Base-by-base conservation (phyloP, 2,888 invertebrate genomes). In the Synanthedon formicaeformis region DNA sequence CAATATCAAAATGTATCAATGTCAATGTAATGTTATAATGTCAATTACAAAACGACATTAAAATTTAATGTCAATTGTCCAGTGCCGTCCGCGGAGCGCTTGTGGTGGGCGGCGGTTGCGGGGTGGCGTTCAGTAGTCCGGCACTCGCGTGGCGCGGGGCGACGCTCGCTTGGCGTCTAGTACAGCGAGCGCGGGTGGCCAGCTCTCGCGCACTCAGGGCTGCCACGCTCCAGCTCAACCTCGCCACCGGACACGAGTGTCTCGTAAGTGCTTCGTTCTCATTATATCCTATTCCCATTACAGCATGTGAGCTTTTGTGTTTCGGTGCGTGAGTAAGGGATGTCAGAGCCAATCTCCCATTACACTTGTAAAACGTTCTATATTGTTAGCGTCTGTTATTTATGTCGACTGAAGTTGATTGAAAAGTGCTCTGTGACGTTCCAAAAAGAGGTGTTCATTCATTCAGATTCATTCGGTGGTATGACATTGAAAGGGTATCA, bases 221-320 rank as follows among this genome's bases (percentile, higher is more conserved):
- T 41, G 97, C 97, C 84, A 97, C 97, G 49, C 81, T 98, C 58
- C 97, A 97, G 83, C 92, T 98, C 57, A 96, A 96, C 70, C 92
- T 97, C 41, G 94, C 95, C 85, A 92, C 93, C 64, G 91, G 93
- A 56, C 83, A 88, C 64, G 95, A 96, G 79, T 96, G 96, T 77
- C 90, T 96, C 90, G 97, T 96, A 81, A 90, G 93, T 90, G 18
- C 8, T 48, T 16, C 23, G 23, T 23, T 5, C 45, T 8, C n/a
- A 4, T 45, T 13, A n/a, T 45, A 11, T 11, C 27, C 27, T 27
- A 23, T n/a, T n/a, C n/a, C n/a, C n/a, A n/a, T n/a, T n/a, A n/a
- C n/a, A n/a, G n/a, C n/a, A n/a, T n/a, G n/a, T n/a, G n/a, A n/a
- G 18, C 18, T 16, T 1, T 16, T 16, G 2, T 16, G 16, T 16